These are phyloP conservation scores for Lasioglossum albipes DNA, from an alignment of 1,140 invertebrate genomes.

Conservation along the genomic window DNA sequence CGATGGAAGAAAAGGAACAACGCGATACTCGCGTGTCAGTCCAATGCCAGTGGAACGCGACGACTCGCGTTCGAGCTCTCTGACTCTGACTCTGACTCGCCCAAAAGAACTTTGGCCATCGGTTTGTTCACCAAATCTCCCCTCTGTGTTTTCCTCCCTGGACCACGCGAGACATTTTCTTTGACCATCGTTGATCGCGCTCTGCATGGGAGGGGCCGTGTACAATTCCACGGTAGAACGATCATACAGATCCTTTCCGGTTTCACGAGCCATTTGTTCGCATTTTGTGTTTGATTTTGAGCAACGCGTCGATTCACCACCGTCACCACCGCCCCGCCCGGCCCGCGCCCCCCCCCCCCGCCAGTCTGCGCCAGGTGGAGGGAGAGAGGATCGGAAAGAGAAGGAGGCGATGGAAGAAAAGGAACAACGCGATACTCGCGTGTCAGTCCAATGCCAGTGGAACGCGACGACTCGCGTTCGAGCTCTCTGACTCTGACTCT, in stretches of 20 bases:
- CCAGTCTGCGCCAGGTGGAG: neutral
- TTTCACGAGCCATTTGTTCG: neutral
- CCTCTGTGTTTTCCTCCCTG: neutral
- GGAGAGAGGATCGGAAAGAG: conserved; percentile 9
- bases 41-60: conserved; percentile 54
- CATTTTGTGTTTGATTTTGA: conserved; percentile 14
- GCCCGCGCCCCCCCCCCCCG: too few species aligned
- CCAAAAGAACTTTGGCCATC: conserved; percentile 11
- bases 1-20: conserved; percentile 49
- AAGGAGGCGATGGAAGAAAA: conserved; percentile 52
- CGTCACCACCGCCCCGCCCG: conserved; percentile 2
- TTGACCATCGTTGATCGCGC: neutral
- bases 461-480: conserved; percentile 43
- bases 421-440: conserved; percentile 20
- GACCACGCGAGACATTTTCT: neutral
- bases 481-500: conserved; percentile 15
- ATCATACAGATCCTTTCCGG: neutral
- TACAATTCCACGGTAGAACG: neutral
- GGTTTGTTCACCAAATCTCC: conserved; percentile 9
- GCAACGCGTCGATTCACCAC: conserved; percentile 14
- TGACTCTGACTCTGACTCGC: conserved; percentile 11
- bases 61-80: conserved; percentile 20
- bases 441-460: conserved; percentile 53
- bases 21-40: conserved; percentile 28
- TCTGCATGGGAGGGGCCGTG: conserved; percentile 4